A percentile compares a stretch with the other conserved stretches of the same genome.
phyloP scores from a whole-genome alignment of 2,797 vertebrate genomes.

The Channallabes apus region DNA sequence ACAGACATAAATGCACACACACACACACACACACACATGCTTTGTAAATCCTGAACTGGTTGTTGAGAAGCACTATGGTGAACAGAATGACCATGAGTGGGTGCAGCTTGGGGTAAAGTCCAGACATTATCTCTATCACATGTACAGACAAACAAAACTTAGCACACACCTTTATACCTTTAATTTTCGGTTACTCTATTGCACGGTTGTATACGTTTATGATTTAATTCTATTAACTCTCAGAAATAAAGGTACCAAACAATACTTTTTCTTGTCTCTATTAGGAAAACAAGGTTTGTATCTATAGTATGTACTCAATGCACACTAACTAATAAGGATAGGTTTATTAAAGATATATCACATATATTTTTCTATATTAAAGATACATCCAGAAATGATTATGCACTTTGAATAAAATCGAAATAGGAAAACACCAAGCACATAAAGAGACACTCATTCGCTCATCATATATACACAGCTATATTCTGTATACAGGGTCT shows the following conservation, averaged over 20 bases:
- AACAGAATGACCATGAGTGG: background rate
- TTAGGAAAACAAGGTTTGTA: background rate
- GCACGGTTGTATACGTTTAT: background rate
- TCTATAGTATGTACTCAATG: background rate
- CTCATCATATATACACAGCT: too few relatives aligned
- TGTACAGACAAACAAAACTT: slow-evolving; percentile 7
- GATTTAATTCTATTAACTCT: background rate
- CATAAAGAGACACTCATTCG: background rate
- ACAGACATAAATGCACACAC: background rate
- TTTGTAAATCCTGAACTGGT: background rate
- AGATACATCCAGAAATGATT: background rate
- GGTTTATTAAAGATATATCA: background rate
- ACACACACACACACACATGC: slow-evolving; percentile 9
- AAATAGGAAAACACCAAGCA: background rate
- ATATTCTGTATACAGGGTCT: too few relatives aligned
- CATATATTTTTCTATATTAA: background rate
- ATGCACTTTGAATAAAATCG: background rate
- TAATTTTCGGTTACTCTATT: background rate
- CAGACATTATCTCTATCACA: slow-evolving; percentile 25
- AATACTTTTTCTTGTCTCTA: background rate
- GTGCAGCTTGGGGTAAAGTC: slow-evolving; percentile 27
- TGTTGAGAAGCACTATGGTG: background rate
- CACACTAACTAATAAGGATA: background rate
- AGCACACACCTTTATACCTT: background rate
- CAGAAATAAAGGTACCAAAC: background rate